A percentile compares a stretch with the other conserved stretches of the same genome.
Evolutionary conservation across 2,888 invertebrate species (phyloP).

Genomic region (Apodemia mormo): DNA sequence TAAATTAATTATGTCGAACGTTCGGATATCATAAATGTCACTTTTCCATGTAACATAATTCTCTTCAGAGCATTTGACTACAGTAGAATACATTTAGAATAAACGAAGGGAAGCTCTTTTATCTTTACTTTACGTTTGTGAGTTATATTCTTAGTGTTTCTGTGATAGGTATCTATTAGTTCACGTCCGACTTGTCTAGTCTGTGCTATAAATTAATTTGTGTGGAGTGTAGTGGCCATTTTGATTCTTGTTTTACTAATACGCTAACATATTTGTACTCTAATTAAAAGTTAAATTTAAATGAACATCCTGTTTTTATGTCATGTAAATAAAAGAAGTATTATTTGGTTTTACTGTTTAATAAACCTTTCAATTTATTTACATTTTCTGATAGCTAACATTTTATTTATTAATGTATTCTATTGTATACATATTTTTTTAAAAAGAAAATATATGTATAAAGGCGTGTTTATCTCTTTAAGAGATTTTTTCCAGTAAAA

Average conservation of each 20-base stretch:
- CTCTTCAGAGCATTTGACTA: slow-evolving; percentile 58
- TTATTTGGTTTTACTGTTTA: too few relatives aligned
- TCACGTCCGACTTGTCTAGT: slow-evolving; percentile 34
- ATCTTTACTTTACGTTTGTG: slow-evolving; percentile 36
- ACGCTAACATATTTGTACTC: slow-evolving; percentile 16
- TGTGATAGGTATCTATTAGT: slow-evolving; percentile 39
- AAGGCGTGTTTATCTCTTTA: too few relatives aligned
- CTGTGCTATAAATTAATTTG: slow-evolving; percentile 28
- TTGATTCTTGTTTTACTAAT: background rate
- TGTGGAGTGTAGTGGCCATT: background rate
- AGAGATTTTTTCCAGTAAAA: too few relatives aligned
- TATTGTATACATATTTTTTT: too few relatives aligned
- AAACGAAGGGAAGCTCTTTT: slow-evolving; percentile 40
- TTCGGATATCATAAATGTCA: slow-evolving; percentile 70
- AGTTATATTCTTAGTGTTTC: slow-evolving; percentile 39
- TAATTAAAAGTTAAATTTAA: too few relatives aligned
- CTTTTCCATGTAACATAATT: slow-evolving; percentile 60
- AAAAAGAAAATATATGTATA: too few relatives aligned
- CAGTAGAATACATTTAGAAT: slow-evolving; percentile 48
- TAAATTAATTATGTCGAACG: slow-evolving; percentile 66
- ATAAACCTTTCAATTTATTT: too few relatives aligned
- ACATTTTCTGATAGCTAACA: too few relatives aligned
- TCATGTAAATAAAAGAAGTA: too few relatives aligned
- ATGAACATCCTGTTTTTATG: too few relatives aligned
- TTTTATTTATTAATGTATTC: too few relatives aligned